A percentile compares a stretch with the other conserved stretches of the same genome.
Evolutionary conservation across 2,113 vertebrate genomes (phyloP).

Genomic region (Thamnaconus septentrionalis): DNA sequence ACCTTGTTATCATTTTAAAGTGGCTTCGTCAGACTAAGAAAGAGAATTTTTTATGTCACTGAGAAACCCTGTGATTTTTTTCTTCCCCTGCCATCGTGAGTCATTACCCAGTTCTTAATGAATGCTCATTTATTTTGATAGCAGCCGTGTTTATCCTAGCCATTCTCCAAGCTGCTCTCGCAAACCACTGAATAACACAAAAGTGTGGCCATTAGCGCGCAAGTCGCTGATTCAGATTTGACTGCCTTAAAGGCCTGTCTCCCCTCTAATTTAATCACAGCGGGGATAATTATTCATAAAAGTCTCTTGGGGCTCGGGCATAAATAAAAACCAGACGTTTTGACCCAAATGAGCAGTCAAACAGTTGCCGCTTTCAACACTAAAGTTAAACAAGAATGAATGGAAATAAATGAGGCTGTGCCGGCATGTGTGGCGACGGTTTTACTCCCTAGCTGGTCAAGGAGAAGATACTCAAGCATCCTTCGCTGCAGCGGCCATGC

Average conservation of each 20-base stretch:
- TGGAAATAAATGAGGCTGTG: too few relatives aligned
- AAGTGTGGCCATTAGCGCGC: background rate
- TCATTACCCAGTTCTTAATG: too few relatives aligned
- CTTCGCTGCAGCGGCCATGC: background rate
- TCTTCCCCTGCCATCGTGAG: too few relatives aligned
- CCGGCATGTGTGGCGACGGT: too few relatives aligned
- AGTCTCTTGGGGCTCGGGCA: background rate
- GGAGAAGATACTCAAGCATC: conserved; percentile 7
- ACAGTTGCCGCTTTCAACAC: too few relatives aligned
- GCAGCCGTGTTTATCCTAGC: conserved; percentile 7
- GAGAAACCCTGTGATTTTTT: too few relatives aligned
- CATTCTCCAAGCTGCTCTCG: conserved; percentile 10
- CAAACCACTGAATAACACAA: background rate
- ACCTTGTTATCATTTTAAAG: too few relatives aligned
- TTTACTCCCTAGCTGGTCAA: background rate
- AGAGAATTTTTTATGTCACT: too few relatives aligned
- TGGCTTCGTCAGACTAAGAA: too few relatives aligned
- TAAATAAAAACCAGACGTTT: background rate
- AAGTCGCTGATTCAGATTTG: conserved; percentile 7
- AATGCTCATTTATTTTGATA: background rate
- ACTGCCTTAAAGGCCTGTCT: conserved; percentile 1
- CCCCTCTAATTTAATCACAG: conserved; percentile 8
- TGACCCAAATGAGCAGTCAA: too few relatives aligned
- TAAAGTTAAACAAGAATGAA: background rate
- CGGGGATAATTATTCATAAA: background rate